Evolutionary conservation across 2,888 invertebrate genomes (phyloP).

Genomic region (Nephrotoma guestfalica): DNA sequence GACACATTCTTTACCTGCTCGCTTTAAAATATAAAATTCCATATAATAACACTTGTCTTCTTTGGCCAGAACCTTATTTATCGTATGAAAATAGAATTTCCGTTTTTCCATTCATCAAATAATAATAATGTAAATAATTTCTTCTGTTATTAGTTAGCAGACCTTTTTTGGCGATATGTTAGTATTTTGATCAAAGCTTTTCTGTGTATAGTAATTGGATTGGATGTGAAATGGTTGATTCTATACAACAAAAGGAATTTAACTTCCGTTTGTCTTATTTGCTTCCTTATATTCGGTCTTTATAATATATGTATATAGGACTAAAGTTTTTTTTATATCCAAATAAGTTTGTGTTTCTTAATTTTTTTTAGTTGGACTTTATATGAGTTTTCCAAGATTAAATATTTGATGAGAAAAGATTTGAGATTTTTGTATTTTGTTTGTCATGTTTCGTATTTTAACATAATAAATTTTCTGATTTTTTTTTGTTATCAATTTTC

Average conservation of each 20-base stretch:
- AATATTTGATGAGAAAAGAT: neutral
- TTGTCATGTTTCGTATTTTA: neutral
- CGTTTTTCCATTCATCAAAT: neutral
- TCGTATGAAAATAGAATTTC: neutral
- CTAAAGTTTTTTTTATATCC: neutral
- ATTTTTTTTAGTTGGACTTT: neutral
- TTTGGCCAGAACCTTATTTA: neutral
- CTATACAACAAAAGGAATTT: neutral
- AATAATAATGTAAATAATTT: neutral
- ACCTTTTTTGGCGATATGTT: neutral
- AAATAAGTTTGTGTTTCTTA: neutral
- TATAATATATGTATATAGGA: neutral
- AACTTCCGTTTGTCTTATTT: neutral
- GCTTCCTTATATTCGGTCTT: neutral
- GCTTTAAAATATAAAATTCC: neutral
- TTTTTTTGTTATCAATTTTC: neutral
- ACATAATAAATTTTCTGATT: neutral
- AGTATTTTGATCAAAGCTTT: neutral
- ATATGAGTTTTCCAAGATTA: neutral
- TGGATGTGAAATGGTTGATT: neutral
- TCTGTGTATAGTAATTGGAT: neutral
- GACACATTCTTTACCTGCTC: neutral
- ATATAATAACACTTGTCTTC: neutral
- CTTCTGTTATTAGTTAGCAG: neutral
- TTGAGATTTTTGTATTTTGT: neutral